These are phyloP conservation scores for Cerastis rubricosa DNA, from an alignment of 2,888 invertebrate genomes.

Conservation along the genomic window DNA sequence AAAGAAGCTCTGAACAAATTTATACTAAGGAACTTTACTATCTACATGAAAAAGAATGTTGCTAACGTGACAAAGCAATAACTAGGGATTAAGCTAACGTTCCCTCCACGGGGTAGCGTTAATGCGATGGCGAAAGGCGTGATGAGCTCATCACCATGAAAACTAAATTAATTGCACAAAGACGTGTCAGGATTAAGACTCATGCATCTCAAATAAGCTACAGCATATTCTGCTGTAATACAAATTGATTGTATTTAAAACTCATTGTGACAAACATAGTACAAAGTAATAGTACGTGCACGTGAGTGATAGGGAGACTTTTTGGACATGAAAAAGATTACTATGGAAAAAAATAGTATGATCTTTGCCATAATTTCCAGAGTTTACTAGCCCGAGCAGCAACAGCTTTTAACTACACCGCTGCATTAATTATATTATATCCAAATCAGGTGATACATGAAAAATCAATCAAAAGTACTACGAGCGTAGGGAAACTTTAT, in stretches of 20 bases:
- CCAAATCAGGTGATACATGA: neutral
- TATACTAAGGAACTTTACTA: neutral
- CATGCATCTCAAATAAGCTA: slow-evolving; percentile 66
- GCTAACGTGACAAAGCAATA: slow-evolving; percentile 61
- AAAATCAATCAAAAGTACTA: slow-evolving; percentile 27
- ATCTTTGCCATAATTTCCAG: neutral
- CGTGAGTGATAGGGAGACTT: too few relatives aligned
- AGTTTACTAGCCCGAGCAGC: neutral
- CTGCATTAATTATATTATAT: neutral
- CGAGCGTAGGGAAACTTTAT: neutral
- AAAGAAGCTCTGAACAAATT: neutral
- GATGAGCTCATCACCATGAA: slow-evolving; percentile 70
- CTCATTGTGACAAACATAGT: slow-evolving; percentile 5
- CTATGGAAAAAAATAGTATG: too few relatives aligned
- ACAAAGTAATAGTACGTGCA: too few relatives aligned
- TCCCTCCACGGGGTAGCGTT: slow-evolving; percentile 50
- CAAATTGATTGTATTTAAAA: slow-evolving; percentile 48
- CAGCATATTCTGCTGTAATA: slow-evolving; percentile 44
- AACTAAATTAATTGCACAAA: slow-evolving; percentile 73
- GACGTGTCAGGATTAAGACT: slow-evolving; percentile 68
- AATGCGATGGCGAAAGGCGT: slow-evolving; percentile 62
- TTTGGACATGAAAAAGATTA: neutral
- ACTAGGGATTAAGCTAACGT: slow-evolving; percentile 64
- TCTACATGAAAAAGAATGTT: slow-evolving; percentile 33
- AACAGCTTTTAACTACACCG: neutral